These are phyloP conservation scores for Uria lomvia DNA, from an alignment of 2,113 vertebrate species.

Conservation along the genomic window DNA sequence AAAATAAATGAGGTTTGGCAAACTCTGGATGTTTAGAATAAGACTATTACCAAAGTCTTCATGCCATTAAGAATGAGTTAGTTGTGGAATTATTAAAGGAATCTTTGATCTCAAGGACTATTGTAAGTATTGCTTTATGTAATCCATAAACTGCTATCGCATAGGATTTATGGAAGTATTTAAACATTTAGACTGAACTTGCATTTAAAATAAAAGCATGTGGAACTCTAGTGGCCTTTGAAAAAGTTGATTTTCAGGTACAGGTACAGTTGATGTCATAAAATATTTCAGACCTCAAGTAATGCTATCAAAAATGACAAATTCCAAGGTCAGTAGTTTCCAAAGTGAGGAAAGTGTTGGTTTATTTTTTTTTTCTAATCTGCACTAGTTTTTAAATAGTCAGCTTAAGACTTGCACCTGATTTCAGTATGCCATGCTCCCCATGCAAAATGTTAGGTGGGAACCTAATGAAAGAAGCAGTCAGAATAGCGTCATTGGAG, in stretches of 20 bases:
- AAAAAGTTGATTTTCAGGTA: background rate
- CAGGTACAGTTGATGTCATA: background rate
- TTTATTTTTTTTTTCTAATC: background rate
- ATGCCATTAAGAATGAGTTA: background rate
- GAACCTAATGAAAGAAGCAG: background rate
- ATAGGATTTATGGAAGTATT: background rate
- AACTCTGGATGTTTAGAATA: background rate
- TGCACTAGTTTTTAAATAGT: background rate
- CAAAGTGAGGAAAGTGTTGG: background rate
- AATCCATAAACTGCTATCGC: background rate
- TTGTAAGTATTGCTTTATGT: background rate
- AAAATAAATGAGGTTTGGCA: conserved; percentile 36
- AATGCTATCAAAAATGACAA: background rate
- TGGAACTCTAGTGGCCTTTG: background rate
- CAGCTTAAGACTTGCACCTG: background rate
- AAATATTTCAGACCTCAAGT: background rate
- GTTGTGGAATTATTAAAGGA: background rate
- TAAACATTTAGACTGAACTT: background rate
- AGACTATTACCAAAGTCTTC: background rate
- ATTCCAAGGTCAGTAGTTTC: background rate
- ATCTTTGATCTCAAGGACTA: background rate
- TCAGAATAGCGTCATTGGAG: no score
- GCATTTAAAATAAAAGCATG: background rate
- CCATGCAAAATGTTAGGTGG: background rate
- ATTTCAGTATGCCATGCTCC: background rate